Evolutionary conservation across 2,113 vertebrate genomes (phyloP).

Genomic region (Chelonoidis abingdonii): DNA sequence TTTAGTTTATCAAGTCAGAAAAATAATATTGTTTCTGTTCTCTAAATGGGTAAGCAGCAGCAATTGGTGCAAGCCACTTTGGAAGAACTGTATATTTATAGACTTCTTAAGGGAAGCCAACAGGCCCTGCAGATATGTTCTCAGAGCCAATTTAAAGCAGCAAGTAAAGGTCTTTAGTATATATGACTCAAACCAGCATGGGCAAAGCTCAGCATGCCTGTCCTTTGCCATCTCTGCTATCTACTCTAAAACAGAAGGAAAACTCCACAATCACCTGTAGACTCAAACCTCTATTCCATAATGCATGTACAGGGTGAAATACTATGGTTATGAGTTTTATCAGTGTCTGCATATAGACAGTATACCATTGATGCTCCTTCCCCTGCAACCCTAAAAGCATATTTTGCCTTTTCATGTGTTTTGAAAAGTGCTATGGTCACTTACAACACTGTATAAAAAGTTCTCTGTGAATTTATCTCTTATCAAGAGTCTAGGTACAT

Average conservation of each 20-base stretch:
- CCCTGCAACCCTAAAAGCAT: too few species aligned
- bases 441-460: too few species aligned
- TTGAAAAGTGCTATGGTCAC: too few species aligned
- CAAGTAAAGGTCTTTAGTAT: not conserved
- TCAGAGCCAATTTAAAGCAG: not conserved
- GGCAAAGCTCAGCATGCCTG: not conserved
- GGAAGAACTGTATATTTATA: not conserved
- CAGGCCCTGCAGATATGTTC: not conserved
- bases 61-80: not conserved
- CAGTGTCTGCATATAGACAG: too few species aligned
- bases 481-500: not conserved
- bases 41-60: not conserved
- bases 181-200: not conserved
- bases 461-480: too few species aligned
- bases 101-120: not conserved
- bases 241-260: not conserved
- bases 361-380: too few species aligned
- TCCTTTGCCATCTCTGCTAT: not conserved
- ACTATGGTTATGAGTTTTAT: too few species aligned
- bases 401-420: too few species aligned
- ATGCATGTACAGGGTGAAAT: not conserved
- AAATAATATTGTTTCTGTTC: not conserved
- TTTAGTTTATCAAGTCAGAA: not conserved
- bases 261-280: not conserved
- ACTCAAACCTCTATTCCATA: not conserved